Evolutionary conservation across 2,797 vertebrate species (phyloP), one percentile per base, ranked within the genome.

Genomic region (Sebastes umbrosus): DNA sequence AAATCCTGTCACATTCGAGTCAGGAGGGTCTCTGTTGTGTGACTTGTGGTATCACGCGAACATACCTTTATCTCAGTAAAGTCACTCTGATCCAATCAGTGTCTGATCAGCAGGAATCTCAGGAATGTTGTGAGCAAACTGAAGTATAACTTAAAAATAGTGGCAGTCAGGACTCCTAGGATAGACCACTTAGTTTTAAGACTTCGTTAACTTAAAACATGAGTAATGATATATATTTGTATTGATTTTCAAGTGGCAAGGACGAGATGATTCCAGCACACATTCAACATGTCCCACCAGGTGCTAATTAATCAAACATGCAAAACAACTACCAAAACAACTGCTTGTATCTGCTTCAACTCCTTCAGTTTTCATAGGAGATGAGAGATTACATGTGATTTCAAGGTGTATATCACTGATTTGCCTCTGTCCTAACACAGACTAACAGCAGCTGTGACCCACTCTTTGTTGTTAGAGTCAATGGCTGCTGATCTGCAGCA

Each of bases 381-480:
- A 32, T 32, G 20, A 31, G 13, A n/a, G 20, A 27, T 63, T 7
- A 12, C 1, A 27, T 8, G 18, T 6, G 4, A 36, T 10, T 6
- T 18, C 1, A 13, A 27, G 14, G 67, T 34, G 22, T 20, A n/a
- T n/a, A n/a, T 24, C 5, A 8, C 7, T 55, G 73, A 39, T 60
- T 32, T 36, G n/a, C 3, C 22, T 50, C 50, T 58, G 57, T 58
- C 54, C 59, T 75, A 63, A 52, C 57, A 46, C 63, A 65, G 77
- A 20, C 39, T 7, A 29, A 24, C 54, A 60, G 70, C 76, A 84
- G 72, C 72, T 76, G 75, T 59, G 77, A 65, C 58, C 71, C 55
- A 22, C 52, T 87, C 83, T 88, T 87, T 92, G 88, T 90, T 87
- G 78, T 81, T 57, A 50, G 74, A 70, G 85, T 83, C 54, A 89